Percentiles rank a stretch among this genome's conserved stretches.
These are phyloP conservation scores for Aldabrachelys gigantea DNA, from an alignment of 2,113 vertebrate species.

Conservation along the genomic window DNA sequence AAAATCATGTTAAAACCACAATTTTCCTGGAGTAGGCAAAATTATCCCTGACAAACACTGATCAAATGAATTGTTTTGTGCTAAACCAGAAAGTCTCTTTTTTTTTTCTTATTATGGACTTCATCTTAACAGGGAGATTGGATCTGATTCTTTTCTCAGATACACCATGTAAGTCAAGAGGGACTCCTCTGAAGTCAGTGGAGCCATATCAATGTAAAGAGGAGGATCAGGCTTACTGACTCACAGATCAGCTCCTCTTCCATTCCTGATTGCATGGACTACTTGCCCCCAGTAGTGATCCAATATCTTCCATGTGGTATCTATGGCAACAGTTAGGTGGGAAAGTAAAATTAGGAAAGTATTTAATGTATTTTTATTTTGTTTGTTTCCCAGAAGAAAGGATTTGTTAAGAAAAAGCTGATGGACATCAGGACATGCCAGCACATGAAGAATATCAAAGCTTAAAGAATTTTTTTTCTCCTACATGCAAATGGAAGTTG, in stretches of 20 bases:
- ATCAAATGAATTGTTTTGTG: neutral
- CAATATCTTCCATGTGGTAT: neutral
- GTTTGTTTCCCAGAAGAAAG: neutral
- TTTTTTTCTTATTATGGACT: rapidly evolving
- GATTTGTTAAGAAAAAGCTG: neutral
- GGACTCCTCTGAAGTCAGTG: neutral
- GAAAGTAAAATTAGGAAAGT: neutral
- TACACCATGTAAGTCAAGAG: no score
- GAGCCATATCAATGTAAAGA: neutral
- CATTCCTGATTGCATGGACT: neutral
- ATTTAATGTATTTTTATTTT: neutral
- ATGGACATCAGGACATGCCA: neutral
- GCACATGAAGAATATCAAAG: neutral
- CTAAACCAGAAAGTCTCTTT: neutral
- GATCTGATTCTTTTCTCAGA: neutral
- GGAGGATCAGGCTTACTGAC: neutral
- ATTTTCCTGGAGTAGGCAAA: neutral
- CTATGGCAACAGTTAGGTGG: neutral
- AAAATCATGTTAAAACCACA: neutral
- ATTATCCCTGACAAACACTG: neutral
- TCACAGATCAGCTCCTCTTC: neutral
- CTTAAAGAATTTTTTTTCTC: neutral
- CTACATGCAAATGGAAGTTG: neutral
- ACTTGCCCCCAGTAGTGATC: neutral
- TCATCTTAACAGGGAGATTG: neutral